Evolutionary conservation across 2,113 vertebrate genomes (phyloP), one percentile per base, ranked within the genome.

Genomic region (Pachypanchax playfairii): DNA sequence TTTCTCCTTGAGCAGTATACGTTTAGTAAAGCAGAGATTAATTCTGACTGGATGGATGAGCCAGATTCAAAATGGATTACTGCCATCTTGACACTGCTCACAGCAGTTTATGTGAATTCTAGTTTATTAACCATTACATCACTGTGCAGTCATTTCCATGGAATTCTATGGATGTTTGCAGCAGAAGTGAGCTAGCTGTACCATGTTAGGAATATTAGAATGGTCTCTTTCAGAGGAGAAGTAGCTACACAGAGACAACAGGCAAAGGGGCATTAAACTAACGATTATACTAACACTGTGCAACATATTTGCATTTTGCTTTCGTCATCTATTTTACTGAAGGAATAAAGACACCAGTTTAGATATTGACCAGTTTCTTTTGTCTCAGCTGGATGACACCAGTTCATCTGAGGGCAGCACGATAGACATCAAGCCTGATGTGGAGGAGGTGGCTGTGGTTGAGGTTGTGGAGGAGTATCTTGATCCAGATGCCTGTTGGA

Each of bases 331-430:
- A 13, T 5, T 26, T 48, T 3, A n/a, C 2, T 49, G 25, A 49
- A 28, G 2, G 2, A 26, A 3, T 80, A 63, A 53, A 57, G 54
- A 57, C 20, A 70, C 25, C 52, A 63, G 53, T 20, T 36, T 46
- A 43, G 38, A 18, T 21, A 29, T 47, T 56, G 43, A 52, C 28
- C 9, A 58, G 53, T 42, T 75, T 73, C n/a, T 72, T 59, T 49
- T 70, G 55, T 82, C 26, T 50, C 38, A 92, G 89, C 63, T 96
- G 20, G 96, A 98, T 46, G 96, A 98, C 21, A 98, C 92, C 52
- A 98, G 97, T 87, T 99, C 97, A 21, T 96, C 95, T 2, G 95
- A 99, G 85, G 97, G 97, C 29, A 99, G 97, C 78, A 98, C 96
- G 56, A 98, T 98, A 0, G 97, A 98, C 41, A 98, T 99, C 53